A percentile compares a stretch with the other conserved stretches of the same genome.
Conservation (phyloP, 2,888 invertebrate species). For the Reticulitermes lucifugus region DNA sequence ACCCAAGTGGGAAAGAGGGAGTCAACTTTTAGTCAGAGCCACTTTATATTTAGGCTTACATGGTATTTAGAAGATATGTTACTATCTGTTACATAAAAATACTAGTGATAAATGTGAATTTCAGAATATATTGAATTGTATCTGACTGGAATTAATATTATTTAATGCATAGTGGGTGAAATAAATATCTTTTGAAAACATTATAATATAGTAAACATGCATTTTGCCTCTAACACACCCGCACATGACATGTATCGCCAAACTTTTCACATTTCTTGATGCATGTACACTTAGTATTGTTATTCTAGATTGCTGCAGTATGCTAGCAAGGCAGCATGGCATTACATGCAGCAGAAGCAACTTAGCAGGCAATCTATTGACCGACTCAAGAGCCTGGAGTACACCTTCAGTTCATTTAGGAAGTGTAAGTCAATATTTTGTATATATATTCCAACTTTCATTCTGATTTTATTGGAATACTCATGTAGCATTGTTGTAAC, state of each 20-base stretch:
- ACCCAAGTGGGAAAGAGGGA: too few relatives aligned
- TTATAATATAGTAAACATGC: neutral
- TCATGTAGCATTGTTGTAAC: too few relatives aligned
- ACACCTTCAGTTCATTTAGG: constrained; percentile 85
- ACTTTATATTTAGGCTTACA: too few relatives aligned
- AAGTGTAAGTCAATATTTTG: constrained; percentile 73
- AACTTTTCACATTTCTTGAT: neutral
- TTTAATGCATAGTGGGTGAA: too few relatives aligned
- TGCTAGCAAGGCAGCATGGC: constrained; percentile 83
- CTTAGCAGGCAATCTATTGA: constrained; percentile 75
- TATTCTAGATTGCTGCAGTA: constrained; percentile 83
- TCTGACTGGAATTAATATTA: neutral
- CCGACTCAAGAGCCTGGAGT: constrained; percentile 84
- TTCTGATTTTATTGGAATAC: too few relatives aligned
- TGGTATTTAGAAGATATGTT: neutral
- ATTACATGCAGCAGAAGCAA: constrained; percentile 74
- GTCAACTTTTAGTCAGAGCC: too few relatives aligned
- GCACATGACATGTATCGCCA: neutral
- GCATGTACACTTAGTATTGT: neutral
- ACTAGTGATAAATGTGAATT: neutral
- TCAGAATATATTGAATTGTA: neutral
- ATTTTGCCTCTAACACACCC: neutral
- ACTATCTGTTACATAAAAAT: neutral
- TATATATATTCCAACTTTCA: too few relatives aligned
- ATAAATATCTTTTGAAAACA: too few relatives aligned